Base-by-base conservation (phyloP, 2,797 vertebrate species). In the Melanotaenia nigrans region DNA sequence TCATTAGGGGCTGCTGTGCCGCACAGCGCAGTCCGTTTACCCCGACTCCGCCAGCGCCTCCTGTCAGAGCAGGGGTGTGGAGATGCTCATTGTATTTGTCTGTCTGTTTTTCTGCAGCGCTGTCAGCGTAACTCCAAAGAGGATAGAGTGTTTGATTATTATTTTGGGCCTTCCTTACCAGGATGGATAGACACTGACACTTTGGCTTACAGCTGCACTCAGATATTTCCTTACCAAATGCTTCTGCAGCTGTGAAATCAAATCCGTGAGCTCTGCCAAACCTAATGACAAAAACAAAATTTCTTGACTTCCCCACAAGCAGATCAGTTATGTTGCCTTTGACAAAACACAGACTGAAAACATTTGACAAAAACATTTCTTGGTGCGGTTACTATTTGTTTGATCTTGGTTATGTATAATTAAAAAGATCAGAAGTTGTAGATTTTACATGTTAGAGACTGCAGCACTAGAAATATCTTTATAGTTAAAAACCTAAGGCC, bases 81-180 rank as follows among this genome's bases (percentile, higher is more conserved):
- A 88, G 86, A 86, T 85, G 77, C 87, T 89, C 83, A 82, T 86
- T 89, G 84, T 87, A 81, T 91, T 88, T 88, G 88, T 90, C 81
- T 84, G 87, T 84, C 78, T 87, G 82, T 89, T 86, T 87, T 85
- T 84, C 71, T 65, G 82, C 73, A 61, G 86, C 65, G 69, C 85
- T 78, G 84, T 78, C 85, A 85, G 75, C 71, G 32, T 77, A 72
- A 82, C 87, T 88, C 91, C 88, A 72, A 80, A 86, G 86, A 90
- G 90, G 77, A 82, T 78, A 51, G 67, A 85, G 82, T 87, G 90
- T 92, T 93, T 90, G 90, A 89, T 92, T 91, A 87, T 91, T 90
- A 87, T 90, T 89, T 89, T 83, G 80, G 81, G 86, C 69, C 86
- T 81, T 89, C 79, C 82, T 75, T 75, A 63, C 78, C 45, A 71